Percentiles rank a stretch among this genome's conserved stretches.
phyloP scores from a whole-genome alignment of 2,797 vertebrate species.

The Liparis tanakae region DNA sequence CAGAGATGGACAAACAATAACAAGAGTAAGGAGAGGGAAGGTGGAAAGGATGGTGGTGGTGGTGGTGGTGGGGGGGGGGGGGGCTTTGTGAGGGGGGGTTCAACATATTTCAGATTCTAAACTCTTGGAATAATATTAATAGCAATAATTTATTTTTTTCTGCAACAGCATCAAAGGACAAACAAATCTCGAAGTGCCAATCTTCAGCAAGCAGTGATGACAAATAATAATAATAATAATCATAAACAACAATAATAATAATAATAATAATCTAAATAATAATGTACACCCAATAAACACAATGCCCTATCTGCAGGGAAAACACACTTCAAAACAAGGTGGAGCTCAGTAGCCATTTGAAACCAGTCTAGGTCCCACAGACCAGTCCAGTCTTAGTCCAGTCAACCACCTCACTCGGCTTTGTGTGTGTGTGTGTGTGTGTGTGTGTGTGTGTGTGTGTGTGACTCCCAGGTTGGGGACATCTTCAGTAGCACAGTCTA shows the following conservation, averaged over 20 bases:
- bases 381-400: conserved; percentile 68
- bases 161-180: conserved; percentile 78
- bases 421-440: conserved; percentile 27
- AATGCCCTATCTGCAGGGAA: conserved; percentile 83
- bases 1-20: conserved; percentile 37
- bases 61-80: conserved; percentile 6
- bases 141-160: conserved; percentile 84
- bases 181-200: conserved; percentile 82
- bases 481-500: conserved; percentile 61
- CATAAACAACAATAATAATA: conserved; percentile 62
- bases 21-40: conserved; percentile 17
- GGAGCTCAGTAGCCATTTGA: conserved; percentile 73
- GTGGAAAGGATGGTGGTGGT: conserved; percentile 10
- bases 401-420: conserved; percentile 61
- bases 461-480: conserved; percentile 41
- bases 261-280: conserved; percentile 78
- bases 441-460: conserved; percentile 33
- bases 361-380: conserved; percentile 67
- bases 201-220: conserved; percentile 86
- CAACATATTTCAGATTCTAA: conserved; percentile 68
- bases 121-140: conserved; percentile 76
- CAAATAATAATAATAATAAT: conserved; percentile 80
- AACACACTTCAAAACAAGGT: conserved; percentile 82
- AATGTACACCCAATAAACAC: conserved; percentile 83
- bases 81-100: conserved; percentile 13